Evolutionary conservation across 1,140 invertebrate species (phyloP), one percentile per base, ranked within the genome.

Genomic region (Drosophila lowei): DNA sequence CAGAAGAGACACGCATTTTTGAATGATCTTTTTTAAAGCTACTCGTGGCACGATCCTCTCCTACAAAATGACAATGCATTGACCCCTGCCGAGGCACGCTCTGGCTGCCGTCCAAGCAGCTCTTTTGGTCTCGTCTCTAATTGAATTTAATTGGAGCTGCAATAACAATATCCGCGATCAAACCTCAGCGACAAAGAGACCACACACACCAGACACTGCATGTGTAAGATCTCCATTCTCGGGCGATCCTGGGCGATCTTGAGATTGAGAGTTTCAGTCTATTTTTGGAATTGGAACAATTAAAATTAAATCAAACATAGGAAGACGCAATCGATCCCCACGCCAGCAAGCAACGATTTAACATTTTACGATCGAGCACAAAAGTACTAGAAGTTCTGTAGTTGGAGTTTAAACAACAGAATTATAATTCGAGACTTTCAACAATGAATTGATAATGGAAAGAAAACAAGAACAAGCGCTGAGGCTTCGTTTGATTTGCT

Each of bases 151-250:
- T 84, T 84, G 80, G 63, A 66, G 54, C 54, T 66, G 80, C 71
- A 80, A 84, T 84, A 86, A 84, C 76, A 84, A 86, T 86, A 85
- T 86, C 81, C 76, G 79, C 63, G 72, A 70, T 77, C 67, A 79
- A 76, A 77, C 34, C 60, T 38, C 44, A 61, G 42, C 44, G 34
- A 50, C 47, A 68, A 68, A 46, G 46, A 70, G 74, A 38, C 38
- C 43, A 8, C 43, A 38, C 34, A 38, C 30, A 34, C 30, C 30
- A 38, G 42, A 46, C 30, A 30, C 54, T 64, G 30, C 66, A 68
- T 48, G 65, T 53, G 18, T 53, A 11, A n/a, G 7, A n/a, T 21
- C 52, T 67, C 62, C 63, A 66, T 68, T 72, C 58, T 30, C 30
- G 30, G 30, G 30, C 2, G 8, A 30, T 73, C 59, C 18, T 18